A percentile compares a stretch with the other conserved stretches of the same genome.
Evolutionary conservation across 1,140 invertebrate genomes (phyloP).

Genomic region (Acromyrmex charruanus): DNA sequence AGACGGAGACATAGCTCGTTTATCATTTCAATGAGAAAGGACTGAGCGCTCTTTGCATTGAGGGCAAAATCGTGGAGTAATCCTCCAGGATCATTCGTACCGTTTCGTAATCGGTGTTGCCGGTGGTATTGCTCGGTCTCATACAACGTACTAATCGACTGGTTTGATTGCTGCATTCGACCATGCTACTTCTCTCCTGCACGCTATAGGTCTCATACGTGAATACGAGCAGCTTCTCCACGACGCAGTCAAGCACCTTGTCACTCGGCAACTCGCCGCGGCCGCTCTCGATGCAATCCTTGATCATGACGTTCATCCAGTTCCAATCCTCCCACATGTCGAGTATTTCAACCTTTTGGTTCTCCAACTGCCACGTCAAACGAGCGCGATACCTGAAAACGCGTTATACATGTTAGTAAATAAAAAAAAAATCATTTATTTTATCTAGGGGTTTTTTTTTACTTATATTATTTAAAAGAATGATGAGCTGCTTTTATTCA

Average conservation of each 20-base stretch:
- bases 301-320: conserved; percentile 80
- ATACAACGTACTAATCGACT: conserved; percentile 70
- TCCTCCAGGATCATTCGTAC: conserved; percentile 66
- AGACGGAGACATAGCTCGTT: neutral
- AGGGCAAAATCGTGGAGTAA: conserved; percentile 56
- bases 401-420: neutral
- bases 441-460: neutral
- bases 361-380: conserved; percentile 81
- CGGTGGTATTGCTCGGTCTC: conserved; percentile 51
- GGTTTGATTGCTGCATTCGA: conserved; percentile 65
- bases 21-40: conserved; percentile 52
- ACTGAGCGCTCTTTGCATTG: conserved; percentile 40
- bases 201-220: conserved; percentile 58
- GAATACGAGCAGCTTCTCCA: conserved; percentile 75
- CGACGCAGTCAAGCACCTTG: conserved; percentile 77
- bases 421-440: neutral
- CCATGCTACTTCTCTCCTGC: neutral
- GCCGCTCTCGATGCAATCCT: conserved; percentile 79
- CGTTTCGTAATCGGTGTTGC: conserved; percentile 56
- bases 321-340: conserved; percentile 83
- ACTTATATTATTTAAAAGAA: neutral
- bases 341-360: conserved; percentile 76
- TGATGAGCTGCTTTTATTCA: neutral
- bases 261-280: conserved; percentile 76
- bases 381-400: conserved; percentile 76